These are phyloP conservation scores for Aphrophora alni DNA, from an alignment of 2,888 invertebrate genomes.

Conservation along the genomic window DNA sequence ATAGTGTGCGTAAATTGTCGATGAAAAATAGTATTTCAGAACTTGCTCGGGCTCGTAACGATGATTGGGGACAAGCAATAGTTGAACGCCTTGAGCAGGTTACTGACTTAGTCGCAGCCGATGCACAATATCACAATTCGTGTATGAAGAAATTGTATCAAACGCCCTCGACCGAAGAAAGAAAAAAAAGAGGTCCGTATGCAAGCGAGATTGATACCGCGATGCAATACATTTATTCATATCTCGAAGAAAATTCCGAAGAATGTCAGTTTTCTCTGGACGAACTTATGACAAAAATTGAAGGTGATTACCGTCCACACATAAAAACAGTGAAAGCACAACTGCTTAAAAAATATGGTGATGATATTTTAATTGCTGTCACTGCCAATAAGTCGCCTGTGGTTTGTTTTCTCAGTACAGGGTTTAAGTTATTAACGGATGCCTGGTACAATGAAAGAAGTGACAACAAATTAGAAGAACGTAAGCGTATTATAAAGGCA, in stretches of 20 bases:
- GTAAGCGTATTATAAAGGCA: conserved; percentile 53
- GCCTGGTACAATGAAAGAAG: conserved; percentile 52
- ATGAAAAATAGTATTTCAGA: conserved; percentile 46
- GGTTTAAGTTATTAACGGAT: not conserved
- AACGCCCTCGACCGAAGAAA: no score
- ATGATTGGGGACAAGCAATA: not conserved
- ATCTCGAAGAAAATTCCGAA: no score
- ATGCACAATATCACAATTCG: no score
- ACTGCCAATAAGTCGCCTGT: conserved; percentile 3
- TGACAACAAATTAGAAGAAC: conserved; percentile 47
- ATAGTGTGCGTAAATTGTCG: conserved; percentile 43
- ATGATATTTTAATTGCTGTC: not conserved
- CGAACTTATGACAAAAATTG: no score
- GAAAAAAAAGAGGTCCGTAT: no score
- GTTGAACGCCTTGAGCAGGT: no score
- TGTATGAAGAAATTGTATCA: no score
- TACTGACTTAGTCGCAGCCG: no score
- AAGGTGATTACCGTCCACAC: not conserved
- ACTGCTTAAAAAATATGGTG: conserved; percentile 6
- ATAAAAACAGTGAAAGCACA: not conserved
- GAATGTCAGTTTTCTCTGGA: no score
- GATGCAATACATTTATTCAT: no score
- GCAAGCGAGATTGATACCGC: no score
- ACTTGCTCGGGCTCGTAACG: conserved; percentile 39
- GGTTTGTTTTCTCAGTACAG: conserved; percentile 5